Evolutionary conservation across 53 echinoderm and acorn worm genomes (phyloP).

Genomic region (Echinarachnius parma): DNA sequence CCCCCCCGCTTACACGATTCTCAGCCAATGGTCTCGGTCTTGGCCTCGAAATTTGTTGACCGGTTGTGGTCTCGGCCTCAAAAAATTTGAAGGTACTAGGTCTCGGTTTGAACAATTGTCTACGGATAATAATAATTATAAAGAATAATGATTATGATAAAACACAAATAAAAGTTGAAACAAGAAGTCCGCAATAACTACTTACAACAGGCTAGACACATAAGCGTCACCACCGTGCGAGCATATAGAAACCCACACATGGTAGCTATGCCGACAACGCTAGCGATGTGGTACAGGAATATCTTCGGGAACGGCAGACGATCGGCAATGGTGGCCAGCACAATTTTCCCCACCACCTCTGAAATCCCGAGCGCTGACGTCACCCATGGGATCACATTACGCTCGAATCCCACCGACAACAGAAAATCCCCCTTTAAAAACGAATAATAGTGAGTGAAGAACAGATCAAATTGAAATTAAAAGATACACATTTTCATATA

Average conservation of each 20-base stretch:
- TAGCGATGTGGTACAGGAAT: conserved; percentile 61
- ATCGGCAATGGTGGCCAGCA: conserved; percentile 58
- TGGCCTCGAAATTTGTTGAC: neutral
- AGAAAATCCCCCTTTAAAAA: conserved; percentile 20
- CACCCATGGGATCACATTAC: conserved; percentile 21
- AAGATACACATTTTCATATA: no score
- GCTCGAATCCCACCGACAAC: conserved; percentile 18
- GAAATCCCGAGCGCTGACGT: conserved; percentile 44
- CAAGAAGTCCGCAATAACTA: no score
- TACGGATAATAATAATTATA: no score
- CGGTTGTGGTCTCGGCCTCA: neutral
- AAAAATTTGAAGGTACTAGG: no score
- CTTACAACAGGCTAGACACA: conserved; percentile 58
- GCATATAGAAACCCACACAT: conserved; percentile 57
- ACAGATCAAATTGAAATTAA: neutral
- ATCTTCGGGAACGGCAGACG: conserved; percentile 65
- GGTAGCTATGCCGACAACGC: conserved; percentile 45
- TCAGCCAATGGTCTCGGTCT: no score
- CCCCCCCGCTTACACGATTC: no score
- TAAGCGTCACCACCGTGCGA: conserved; percentile 33
- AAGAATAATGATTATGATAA: no score
- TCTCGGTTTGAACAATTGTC: no score
- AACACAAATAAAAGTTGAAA: no score
- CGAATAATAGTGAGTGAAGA: no score
- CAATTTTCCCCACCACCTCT: conserved; percentile 53